phyloP scores from a whole-genome alignment of 2,797 vertebrate species.

The Karalla daura region DNA sequence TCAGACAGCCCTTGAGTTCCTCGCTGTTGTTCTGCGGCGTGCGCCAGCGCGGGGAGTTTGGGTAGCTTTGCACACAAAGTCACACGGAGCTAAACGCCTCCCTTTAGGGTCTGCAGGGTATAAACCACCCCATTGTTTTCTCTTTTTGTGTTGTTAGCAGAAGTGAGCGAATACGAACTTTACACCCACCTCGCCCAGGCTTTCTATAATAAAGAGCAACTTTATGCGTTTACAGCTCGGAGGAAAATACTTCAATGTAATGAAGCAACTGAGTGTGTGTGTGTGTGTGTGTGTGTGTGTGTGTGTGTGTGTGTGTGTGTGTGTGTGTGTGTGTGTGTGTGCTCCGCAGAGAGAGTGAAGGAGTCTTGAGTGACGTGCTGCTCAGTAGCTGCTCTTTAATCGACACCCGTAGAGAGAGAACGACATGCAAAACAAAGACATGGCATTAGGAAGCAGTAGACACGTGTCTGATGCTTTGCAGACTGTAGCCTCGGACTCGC shows the following conservation, averaged over 20 bases:
- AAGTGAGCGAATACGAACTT: slow-evolving; percentile 52
- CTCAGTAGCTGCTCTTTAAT: slow-evolving; percentile 25
- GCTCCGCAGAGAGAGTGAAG: slow-evolving; percentile 30
- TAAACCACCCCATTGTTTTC: slow-evolving; percentile 71
- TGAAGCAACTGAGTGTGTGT: slow-evolving; percentile 42
- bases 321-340: too few species aligned
- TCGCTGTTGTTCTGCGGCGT: slow-evolving; percentile 66
- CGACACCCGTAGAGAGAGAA: slow-evolving; percentile 6
- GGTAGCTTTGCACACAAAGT: slow-evolving; percentile 79
- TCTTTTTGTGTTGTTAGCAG: slow-evolving; percentile 65
- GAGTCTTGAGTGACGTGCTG: slow-evolving; percentile 32
- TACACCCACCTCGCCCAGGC: slow-evolving; percentile 59
- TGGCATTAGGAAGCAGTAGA: slow-evolving; percentile 14
- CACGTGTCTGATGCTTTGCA: slow-evolving; percentile 72
- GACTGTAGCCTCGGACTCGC: slow-evolving; percentile 78
- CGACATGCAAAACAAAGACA: slow-evolving; percentile 4
- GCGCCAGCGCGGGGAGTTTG: slow-evolving; percentile 68
- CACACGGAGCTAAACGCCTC: slow-evolving; percentile 78
- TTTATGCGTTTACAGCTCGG: slow-evolving; percentile 54
- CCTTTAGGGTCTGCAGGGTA: slow-evolving; percentile 76
- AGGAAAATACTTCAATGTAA: slow-evolving; percentile 60
- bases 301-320: too few species aligned
- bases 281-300: too few species aligned
- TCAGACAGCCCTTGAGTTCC: slow-evolving; percentile 74
- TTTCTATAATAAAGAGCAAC: slow-evolving; percentile 55